Evolutionary conservation across 2,888 invertebrate genomes (phyloP).

Genomic region (Pollenia labialis): DNA sequence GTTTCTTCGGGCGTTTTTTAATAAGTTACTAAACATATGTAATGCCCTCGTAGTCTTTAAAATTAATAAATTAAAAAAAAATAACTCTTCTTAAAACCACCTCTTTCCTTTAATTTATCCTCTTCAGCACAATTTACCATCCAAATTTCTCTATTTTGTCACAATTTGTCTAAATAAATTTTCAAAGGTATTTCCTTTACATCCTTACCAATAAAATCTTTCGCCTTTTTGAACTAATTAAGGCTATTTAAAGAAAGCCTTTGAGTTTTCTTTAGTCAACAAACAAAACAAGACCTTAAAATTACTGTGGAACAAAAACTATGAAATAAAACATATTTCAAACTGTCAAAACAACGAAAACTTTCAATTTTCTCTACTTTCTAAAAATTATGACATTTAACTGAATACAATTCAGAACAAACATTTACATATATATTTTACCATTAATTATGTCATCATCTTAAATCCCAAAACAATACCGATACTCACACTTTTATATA

Average conservation of each 20-base stretch:
- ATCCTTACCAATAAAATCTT: neutral
- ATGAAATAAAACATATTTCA: constrained; percentile 16
- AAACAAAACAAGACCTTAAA: neutral
- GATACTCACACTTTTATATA: neutral
- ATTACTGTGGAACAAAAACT: neutral
- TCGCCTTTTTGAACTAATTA: neutral
- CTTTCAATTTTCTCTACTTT: neutral
- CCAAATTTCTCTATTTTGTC: neutral
- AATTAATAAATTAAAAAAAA: too few relatives aligned
- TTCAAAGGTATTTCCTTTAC: neutral
- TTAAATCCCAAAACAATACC: constrained; percentile 7
- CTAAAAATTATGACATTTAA: neutral
- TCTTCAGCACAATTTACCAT: too few relatives aligned
- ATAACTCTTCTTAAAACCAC: too few relatives aligned
- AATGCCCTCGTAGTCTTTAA: too few relatives aligned
- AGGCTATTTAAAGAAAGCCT: neutral
- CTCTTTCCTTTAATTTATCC: too few relatives aligned
- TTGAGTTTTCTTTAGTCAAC: neutral
- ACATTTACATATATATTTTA: constrained; percentile 10
- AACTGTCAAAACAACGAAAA: neutral
- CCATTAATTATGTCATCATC: constrained; percentile 42
- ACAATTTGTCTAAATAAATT: neutral
- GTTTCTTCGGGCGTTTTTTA: too few relatives aligned
- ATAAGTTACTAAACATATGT: too few relatives aligned
- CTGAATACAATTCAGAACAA: constrained; percentile 5